Conservation (phyloP, 2,888 invertebrate species). For the Sipunculus nudus region DNA sequence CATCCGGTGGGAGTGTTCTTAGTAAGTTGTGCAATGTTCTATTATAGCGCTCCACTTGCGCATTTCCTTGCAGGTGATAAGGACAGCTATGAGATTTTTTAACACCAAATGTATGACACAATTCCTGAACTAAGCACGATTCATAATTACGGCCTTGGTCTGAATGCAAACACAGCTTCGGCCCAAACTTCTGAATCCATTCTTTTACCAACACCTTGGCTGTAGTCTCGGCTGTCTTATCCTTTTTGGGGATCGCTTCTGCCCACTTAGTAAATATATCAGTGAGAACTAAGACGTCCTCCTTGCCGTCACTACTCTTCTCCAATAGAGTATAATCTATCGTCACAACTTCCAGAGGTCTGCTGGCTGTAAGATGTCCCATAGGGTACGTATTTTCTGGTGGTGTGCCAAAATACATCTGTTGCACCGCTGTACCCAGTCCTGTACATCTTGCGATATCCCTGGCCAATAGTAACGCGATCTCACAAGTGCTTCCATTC, state of each 20-base stretch:
- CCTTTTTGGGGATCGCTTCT: slow-evolving; percentile 24
- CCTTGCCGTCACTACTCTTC: slow-evolving; percentile 14
- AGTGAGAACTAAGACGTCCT: slow-evolving; percentile 32
- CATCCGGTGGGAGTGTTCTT: slow-evolving; percentile 21
- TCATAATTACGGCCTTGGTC: slow-evolving; percentile 12
- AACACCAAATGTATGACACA: background rate
- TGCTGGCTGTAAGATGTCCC: slow-evolving; percentile 3
- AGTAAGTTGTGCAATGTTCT: slow-evolving; percentile 35
- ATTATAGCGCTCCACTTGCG: slow-evolving; percentile 41
- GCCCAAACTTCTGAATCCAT: slow-evolving; percentile 28
- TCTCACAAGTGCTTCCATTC: no score
- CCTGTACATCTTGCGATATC: no score
- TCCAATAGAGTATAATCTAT: slow-evolving; percentile 30
- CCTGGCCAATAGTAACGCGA: no score
- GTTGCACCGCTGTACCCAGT: no score
- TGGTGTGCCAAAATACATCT: no score
- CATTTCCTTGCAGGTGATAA: slow-evolving; percentile 29
- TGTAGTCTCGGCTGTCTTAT: slow-evolving; percentile 27
- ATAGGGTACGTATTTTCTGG: slow-evolving; percentile 3
- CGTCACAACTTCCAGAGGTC: slow-evolving; percentile 29
- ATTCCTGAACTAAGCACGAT: background rate
- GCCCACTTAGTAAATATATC: slow-evolving; percentile 34
- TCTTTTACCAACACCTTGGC: slow-evolving; percentile 29
- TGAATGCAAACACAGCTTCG: slow-evolving; percentile 3
- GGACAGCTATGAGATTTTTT: slow-evolving; percentile 7